Base-by-base conservation (phyloP, 2,113 vertebrate species). In the Pterocles burchelli region DNA sequence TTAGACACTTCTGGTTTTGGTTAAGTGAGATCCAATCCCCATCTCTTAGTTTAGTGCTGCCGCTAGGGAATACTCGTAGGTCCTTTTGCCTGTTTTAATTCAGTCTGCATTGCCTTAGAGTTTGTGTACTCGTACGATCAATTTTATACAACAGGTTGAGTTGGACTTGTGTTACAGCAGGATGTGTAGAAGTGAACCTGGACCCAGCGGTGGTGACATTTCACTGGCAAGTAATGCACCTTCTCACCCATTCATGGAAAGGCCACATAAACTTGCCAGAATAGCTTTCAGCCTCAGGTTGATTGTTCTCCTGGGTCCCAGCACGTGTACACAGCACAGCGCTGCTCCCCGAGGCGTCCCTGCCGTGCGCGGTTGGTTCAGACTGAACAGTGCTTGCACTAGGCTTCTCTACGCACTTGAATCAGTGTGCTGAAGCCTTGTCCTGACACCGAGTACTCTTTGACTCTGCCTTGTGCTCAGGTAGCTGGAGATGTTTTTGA, bases 261-360 rank as follows among this genome's bases (percentile, higher is more conserved):
- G 83, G 89, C 95, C 89, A 68, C 57, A 13, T 77, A 81, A 92
- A 92, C 94, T 81, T 93, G 48, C 38, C 51, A 70, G 45, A 83
- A 15, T 4, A 52, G 25, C 34, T 85, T 81, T 87, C 45, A 41
- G 72, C 59, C 88, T 77, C 83, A 86, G 34, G 36, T 89, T 36
- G 6, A 1, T 73, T 46, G 19, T 90, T 75, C 59, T 63, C 45
- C 31, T 25, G 49, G 10, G 31, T 24, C 33, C 38, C 51, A n/a
- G 38, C 4, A 2, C 9, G 10, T 55, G 29, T 51, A 74, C 76
- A 41, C 34, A 81, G 86, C 52, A 28, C 55, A 59, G 76, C n/a
- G 4, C 76, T 26, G 59, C 59, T 57, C 65, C 68, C 45, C 0
- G 0, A 81, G 72, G 63, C 52, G 72, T 84, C 48, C 43, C 46